Evolutionary conservation across 37 sponge, comb jelly and placozoan genomes (phyloP), one percentile per base, ranked within the genome.

Genomic region (Ephydatia muelleri): DNA sequence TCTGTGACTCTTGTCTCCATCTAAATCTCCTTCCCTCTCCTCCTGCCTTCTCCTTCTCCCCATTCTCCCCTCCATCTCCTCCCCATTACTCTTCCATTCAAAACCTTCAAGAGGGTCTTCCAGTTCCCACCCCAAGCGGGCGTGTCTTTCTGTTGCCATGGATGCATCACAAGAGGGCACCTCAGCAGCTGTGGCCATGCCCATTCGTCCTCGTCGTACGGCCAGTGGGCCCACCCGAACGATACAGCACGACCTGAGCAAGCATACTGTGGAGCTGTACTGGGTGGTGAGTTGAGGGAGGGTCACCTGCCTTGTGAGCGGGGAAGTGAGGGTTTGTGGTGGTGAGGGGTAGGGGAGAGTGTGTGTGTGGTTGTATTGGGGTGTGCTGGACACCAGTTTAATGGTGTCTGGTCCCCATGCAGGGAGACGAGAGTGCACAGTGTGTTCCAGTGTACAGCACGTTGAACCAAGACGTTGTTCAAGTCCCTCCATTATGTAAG

Each of bases 261-360:
- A 30, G 5, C 89, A 75, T 19, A 37, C 49, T 21, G 49, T 92
- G 6, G 78, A 87, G n/a, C 81, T 92, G 26, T 78, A 88, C 34
- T 92, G 92, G 92, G 89, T 82, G 21, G 89, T 87, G 39, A 74
- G 89, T 86, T 5, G 40, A 77, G 28, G 49, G 36, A 43, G 6
- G 6, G 43, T 3, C 6, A 43, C 43, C 43, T 43, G 43, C 6
- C 43, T 43, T 43, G 43, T 43, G n/a, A n/a, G n/a, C n/a, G 49
- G 26, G 72, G 23, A 3, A 47, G 83, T 48, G 76, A 43, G 4
- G 38, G 71, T 76, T 57, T 77, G 25, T 77, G 77, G 68, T 28
- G 30, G 49, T 33, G 43, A 34, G 77, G 29, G 30, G n/a, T n/a
- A n/a, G n/a, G n/a, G n/a, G n/a, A n/a, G n/a, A n/a, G n/a, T n/a